Evolutionary conservation across 2,888 invertebrate species (phyloP), one percentile per base, ranked within the genome.

Genomic region (Barypeithes pellucidus): DNA sequence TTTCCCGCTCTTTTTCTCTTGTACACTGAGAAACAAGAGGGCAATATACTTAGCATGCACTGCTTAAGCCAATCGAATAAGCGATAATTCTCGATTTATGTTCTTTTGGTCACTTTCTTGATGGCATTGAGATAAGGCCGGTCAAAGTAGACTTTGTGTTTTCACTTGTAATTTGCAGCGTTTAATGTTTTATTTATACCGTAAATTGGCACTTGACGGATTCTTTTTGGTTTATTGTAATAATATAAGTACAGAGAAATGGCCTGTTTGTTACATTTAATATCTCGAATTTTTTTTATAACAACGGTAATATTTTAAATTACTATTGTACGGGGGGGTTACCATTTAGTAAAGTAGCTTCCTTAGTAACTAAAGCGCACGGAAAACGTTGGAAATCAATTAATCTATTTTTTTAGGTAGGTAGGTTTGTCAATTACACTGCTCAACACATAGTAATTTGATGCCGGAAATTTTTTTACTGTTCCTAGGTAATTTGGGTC

Each of bases 91-190:
- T 24, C 29, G 52, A 52, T 52, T 52, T 52, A 29, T 29, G 52
- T 52, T 24, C 24, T 24, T 61, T 61, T 43, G 43, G 61, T 43
- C 24, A 61, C 61, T 61, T 62, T 29, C 29, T 62, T 29, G 52
- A 52, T 52, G 14, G 7, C 52, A 14, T 62, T 47, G 11, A 29
- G 62, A 62, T 62, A 62, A 14, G 29, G 16, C 16, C 33, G 47
- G 62, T 33, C 45, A 18, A 62, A 45, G 62, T 62, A 61, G 61
- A 47, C 62, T 62, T 52, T 62, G 62, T 47, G 20, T 47, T 62
- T 62, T 62, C 62, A 62, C 62, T 62, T 62, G 45, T 45, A 33
- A 62, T 62, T 29, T 62, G 24, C 29, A 7, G 2, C 8, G n/a
- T 29, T n/a, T 52, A 29, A 52, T 52, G 52, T 29, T 52, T 52